A percentile compares a stretch with the other conserved stretches of the same genome.
phyloP scores from a whole-genome alignment of 2,888 invertebrate species.

The Drosophila lutescens region DNA sequence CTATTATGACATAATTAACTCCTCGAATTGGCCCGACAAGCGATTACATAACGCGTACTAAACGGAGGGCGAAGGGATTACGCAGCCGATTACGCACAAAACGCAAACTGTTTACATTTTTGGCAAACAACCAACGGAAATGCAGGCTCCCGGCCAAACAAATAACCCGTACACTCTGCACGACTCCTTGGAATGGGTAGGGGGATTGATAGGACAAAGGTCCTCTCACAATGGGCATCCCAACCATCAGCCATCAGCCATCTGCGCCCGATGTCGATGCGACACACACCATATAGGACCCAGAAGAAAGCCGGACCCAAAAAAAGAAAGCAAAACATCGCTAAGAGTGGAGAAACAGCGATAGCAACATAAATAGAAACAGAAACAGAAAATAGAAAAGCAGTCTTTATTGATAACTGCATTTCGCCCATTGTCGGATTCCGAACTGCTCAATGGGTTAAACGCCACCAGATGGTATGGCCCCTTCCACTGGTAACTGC shows the following conservation, averaged over 20 bases:
- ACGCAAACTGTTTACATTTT: slow-evolving; percentile 69
- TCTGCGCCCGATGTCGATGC: slow-evolving; percentile 16
- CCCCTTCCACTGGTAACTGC: slow-evolving; percentile 57
- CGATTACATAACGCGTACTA: slow-evolving; percentile 67
- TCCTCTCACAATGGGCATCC: slow-evolving; percentile 31
- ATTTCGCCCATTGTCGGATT: slow-evolving; percentile 46
- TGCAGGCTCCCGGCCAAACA: slow-evolving; percentile 71
- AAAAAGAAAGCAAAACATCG: slow-evolving; percentile 60
- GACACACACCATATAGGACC: slow-evolving; percentile 15
- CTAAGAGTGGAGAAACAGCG: slow-evolving; percentile 21
- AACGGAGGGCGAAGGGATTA: slow-evolving; percentile 35
- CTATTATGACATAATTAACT: slow-evolving; percentile 76
- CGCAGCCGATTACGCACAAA: slow-evolving; percentile 62
- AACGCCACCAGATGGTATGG: slow-evolving; percentile 53
- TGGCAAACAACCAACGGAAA: slow-evolving; percentile 69
- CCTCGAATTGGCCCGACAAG: slow-evolving; percentile 60
- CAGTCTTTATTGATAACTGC: slow-evolving; percentile 66
- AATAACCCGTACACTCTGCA: slow-evolving; percentile 68
- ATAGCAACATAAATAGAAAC: slow-evolving; percentile 37
- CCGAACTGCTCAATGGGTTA: slow-evolving; percentile 69
- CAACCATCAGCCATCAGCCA: slow-evolving; percentile 34
- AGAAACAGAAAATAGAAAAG: slow-evolving; percentile 39
- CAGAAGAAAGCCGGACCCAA: slow-evolving; percentile 59
- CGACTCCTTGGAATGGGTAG: background rate
- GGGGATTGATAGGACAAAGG: slow-evolving; percentile 25